Conservation (phyloP, 2,888 invertebrate genomes). For the Nowickia ferox region DNA sequence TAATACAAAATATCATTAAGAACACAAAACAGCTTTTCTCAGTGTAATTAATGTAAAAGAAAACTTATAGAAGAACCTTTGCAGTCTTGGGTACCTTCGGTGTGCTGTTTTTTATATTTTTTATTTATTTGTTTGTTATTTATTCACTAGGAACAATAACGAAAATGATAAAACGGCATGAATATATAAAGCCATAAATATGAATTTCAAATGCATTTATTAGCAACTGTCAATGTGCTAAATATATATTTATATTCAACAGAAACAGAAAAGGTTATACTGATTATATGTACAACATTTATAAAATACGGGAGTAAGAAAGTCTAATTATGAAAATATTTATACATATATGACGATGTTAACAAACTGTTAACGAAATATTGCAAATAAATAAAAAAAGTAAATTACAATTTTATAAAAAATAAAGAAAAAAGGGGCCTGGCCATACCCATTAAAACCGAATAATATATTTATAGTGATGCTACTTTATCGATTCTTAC, state of each 20-base stretch:
- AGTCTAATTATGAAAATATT: conserved; percentile 6
- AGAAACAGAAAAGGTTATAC: background rate
- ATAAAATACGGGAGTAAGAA: background rate
- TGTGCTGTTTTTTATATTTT: background rate
- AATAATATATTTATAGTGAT: too few species aligned
- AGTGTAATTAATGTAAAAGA: conserved; percentile 29
- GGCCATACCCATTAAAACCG: too few species aligned
- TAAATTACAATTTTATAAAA: too few species aligned
- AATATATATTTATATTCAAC: conserved; percentile 14
- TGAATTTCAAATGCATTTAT: conserved; percentile 72
- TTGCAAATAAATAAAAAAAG: too few species aligned
- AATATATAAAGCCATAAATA: conserved; percentile 72
- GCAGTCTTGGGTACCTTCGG: conserved; percentile 21
- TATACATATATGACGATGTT: background rate
- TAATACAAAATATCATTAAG: too few species aligned
- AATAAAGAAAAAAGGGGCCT: too few species aligned
- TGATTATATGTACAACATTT: background rate
- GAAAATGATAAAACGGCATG: conserved; percentile 53
- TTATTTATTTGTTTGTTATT: background rate
- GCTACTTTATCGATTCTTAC: too few species aligned
- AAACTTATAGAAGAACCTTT: conserved; percentile 22
- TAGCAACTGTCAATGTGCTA: conserved; percentile 70
- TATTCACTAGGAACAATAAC: conserved; percentile 23
- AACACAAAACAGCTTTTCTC: conserved; percentile 8
- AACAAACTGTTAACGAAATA: too few species aligned